Evolutionary conservation across 1,140 invertebrate species (phyloP).

Genomic region (Megalonaias nervosa): DNA sequence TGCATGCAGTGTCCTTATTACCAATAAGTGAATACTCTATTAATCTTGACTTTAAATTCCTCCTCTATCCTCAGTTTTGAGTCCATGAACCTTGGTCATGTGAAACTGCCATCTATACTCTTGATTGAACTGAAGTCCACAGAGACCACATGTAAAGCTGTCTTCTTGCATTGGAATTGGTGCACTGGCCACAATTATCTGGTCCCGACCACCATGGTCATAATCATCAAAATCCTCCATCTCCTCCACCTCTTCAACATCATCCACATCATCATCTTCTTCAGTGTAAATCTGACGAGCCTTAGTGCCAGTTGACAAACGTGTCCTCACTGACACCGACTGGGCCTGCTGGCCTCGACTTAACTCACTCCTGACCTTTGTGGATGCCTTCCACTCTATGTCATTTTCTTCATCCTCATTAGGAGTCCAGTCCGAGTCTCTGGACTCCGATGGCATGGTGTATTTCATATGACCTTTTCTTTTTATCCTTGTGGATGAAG

Average conservation of each 20-base stretch:
- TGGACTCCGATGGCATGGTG: neutral
- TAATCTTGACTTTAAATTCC: no score
- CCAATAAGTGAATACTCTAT: no score
- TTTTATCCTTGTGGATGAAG: slow-evolving; percentile 12
- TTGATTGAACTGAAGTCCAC: slow-evolving; percentile 36
- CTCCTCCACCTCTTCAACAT: slow-evolving; percentile 25
- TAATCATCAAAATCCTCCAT: slow-evolving; percentile 1
- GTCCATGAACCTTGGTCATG: slow-evolving; percentile 30
- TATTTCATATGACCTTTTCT: slow-evolving; percentile 2
- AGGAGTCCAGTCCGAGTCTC: neutral
- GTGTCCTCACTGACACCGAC: slow-evolving; percentile 1
- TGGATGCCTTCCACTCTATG: neutral
- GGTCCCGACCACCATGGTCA: neutral
- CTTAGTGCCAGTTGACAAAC: neutral
- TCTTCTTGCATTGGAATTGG: neutral
- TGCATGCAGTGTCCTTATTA: no score
- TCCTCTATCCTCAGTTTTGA: neutral
- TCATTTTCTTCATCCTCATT: slow-evolving; percentile 4
- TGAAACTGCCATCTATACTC: slow-evolving; percentile 28
- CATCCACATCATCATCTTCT: slow-evolving; percentile 32
- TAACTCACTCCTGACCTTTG: slow-evolving; percentile 24
- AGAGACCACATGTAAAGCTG: slow-evolving; percentile 18
- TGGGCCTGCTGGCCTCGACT: slow-evolving; percentile 1
- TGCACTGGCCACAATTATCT: neutral
- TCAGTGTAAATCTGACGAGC: slow-evolving; percentile 2